A percentile compares a stretch with the other conserved stretches of the same genome.
Conservation (phyloP, 2,797 vertebrate genomes). For the Parambassis ranga region DNA sequence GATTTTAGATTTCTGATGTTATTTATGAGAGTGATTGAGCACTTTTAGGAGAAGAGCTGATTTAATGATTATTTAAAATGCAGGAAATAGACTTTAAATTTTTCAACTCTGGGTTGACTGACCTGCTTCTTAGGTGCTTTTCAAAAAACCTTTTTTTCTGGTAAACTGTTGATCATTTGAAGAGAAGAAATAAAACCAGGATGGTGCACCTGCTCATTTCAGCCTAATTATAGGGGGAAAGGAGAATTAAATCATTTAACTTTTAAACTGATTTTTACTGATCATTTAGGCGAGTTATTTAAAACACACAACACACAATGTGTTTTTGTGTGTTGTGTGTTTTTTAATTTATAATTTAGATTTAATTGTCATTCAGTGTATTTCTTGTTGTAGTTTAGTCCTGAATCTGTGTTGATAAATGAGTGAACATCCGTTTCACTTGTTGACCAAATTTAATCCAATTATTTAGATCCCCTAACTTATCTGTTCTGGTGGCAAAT, state of each 20-base stretch:
- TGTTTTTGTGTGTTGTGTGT: too few species aligned
- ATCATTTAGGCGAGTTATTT: too few species aligned
- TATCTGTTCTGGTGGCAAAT: constrained; percentile 76
- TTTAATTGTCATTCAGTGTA: background rate
- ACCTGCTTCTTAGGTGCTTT: background rate
- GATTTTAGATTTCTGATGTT: background rate
- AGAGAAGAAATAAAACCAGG: background rate
- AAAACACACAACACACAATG: too few species aligned
- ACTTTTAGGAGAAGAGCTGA: background rate
- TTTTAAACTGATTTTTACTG: background rate
- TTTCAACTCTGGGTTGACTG: background rate
- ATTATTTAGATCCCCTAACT: constrained; percentile 80
- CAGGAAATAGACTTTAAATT: background rate
- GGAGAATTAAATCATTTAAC: background rate
- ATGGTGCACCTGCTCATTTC: constrained; percentile 24
- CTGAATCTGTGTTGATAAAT: constrained; percentile 52
- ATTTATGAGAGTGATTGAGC: background rate
- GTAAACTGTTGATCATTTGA: background rate
- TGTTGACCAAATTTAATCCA: constrained; percentile 84
- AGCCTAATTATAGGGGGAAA: background rate
- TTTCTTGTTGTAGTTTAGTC: constrained; percentile 9
- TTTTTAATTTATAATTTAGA: background rate
- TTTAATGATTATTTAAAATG: background rate
- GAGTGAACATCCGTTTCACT: constrained; percentile 66
- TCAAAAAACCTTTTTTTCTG: too few species aligned